Evolutionary conservation across 37 sponge, comb jelly and placozoan species (phyloP).

Genomic region (Aphrocallistes beatrix): DNA sequence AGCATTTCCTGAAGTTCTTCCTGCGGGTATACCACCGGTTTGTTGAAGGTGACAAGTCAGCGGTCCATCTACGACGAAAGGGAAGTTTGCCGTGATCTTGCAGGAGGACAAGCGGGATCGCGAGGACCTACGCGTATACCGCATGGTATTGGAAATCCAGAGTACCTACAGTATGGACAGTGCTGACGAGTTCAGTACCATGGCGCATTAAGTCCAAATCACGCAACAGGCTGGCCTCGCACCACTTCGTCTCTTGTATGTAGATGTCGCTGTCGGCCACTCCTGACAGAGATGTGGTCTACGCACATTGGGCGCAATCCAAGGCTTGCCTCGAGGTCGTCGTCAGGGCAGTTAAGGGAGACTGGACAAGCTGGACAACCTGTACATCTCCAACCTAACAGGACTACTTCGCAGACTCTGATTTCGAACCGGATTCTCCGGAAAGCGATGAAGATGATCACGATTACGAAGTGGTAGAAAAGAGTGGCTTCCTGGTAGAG

Average conservation of each 20-base stretch:
- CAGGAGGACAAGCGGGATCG: neutral
- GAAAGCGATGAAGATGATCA: neutral
- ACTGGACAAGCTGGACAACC: neutral
- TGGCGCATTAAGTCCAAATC: neutral
- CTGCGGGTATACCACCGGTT: neutral
- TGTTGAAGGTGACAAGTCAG: neutral
- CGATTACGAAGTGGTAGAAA: neutral
- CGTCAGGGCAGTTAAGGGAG: neutral
- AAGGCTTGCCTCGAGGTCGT: neutral
- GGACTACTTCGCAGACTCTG: neutral
- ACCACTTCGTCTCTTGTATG: neutral
- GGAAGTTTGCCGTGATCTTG: neutral
- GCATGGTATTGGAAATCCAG: neutral
- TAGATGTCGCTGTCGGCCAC: neutral
- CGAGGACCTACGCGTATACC: neutral
- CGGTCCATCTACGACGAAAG: neutral
- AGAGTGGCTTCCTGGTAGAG: neutral
- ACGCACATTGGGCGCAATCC: neutral
- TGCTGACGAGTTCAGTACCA: neutral
- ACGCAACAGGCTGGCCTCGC: neutral
- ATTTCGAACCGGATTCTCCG: neutral
- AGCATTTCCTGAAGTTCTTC: neutral
- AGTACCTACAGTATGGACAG: neutral
- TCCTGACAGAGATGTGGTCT: neutral
- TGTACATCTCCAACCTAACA: neutral